A percentile compares a stretch with the other conserved stretches of the same genome.
Conservation (phyloP, 2,797 vertebrate species). For the Sebastes itinus region DNA sequence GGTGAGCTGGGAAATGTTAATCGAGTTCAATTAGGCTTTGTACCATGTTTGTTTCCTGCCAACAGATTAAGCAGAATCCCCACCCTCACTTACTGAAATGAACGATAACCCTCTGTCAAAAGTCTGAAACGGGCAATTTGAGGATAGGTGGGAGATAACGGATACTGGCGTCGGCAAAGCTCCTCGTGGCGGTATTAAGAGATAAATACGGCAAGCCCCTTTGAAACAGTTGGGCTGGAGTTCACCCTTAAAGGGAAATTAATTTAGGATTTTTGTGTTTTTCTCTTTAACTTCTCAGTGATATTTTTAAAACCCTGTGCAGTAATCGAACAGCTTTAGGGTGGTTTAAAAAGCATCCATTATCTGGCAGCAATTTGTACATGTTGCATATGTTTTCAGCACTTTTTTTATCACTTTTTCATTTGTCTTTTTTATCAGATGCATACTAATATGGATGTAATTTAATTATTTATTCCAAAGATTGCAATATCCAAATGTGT, state of each 20-base stretch:
- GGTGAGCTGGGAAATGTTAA: slow-evolving; percentile 72
- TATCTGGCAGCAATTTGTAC: slow-evolving; percentile 2
- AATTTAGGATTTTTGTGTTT: slow-evolving; percentile 45
- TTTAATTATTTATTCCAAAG: slow-evolving; percentile 4
- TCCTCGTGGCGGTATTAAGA: slow-evolving; percentile 15
- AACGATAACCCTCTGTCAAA: slow-evolving; percentile 67
- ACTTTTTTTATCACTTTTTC: neutral
- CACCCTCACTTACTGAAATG: slow-evolving; percentile 38
- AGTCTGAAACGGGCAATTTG: slow-evolving; percentile 58
- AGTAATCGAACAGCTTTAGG: slow-evolving; percentile 37
- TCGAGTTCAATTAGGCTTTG: slow-evolving; percentile 77
- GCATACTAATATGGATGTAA: neutral
- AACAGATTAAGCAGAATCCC: slow-evolving; percentile 65
- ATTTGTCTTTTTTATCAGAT: slow-evolving; percentile 29
- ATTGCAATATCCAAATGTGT: neutral
- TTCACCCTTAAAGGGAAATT: slow-evolving; percentile 45
- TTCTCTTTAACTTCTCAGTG: slow-evolving; percentile 47
- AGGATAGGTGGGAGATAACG: slow-evolving; percentile 51
- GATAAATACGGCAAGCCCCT: slow-evolving; percentile 43
- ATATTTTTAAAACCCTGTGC: slow-evolving; percentile 42
- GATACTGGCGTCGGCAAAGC: slow-evolving; percentile 2
- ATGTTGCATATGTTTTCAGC: neutral
- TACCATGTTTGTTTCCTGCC: slow-evolving; percentile 70
- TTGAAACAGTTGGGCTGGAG: slow-evolving; percentile 29
- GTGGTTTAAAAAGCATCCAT: slow-evolving; percentile 42